phyloP scores from a whole-genome alignment of 2,888 invertebrate genomes.

The Scotopteryx bipunctaria region DNA sequence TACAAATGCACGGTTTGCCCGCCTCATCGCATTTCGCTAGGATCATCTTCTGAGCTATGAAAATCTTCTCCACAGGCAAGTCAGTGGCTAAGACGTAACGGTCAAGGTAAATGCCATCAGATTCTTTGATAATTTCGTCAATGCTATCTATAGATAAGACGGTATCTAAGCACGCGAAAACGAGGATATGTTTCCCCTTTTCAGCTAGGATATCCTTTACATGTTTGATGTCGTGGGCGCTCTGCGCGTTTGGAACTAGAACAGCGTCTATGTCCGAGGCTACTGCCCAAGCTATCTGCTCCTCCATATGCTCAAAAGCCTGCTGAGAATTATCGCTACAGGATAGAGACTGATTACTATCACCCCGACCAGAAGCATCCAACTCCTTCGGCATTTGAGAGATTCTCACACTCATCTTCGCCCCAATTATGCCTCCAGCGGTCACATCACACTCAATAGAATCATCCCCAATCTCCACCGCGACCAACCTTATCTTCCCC shows the following conservation, averaged over 20 bases:
- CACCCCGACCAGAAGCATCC: constrained; percentile 61
- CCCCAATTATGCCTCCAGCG: constrained; percentile 77
- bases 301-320: constrained; percentile 86
- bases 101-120: constrained; percentile 95
- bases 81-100: constrained; percentile 93
- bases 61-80: constrained; percentile 93
- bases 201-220: constrained; percentile 61
- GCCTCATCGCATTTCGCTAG: constrained; percentile 91
- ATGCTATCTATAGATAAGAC: constrained; percentile 73
- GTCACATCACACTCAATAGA: constrained; percentile 79
- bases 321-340: constrained; percentile 84
- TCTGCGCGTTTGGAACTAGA: constrained; percentile 63
- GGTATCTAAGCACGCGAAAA: constrained; percentile 70
- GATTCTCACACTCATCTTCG: constrained; percentile 79
- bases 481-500: constrained; percentile 63
- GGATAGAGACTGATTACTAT: constrained; percentile 66
- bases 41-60: constrained; percentile 93
- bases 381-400: constrained; percentile 77
- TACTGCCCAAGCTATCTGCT: constrained; percentile 73
- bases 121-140: constrained; percentile 89
- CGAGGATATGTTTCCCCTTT: constrained; percentile 71
- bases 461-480: constrained; percentile 69
- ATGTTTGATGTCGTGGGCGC: constrained; percentile 55
- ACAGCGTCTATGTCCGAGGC: constrained; percentile 72
- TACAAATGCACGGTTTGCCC: constrained; percentile 95